These are phyloP conservation scores for Turritopsis dohrnii DNA, from an alignment of 30 jellyfish, hydroid and myxozoan genomes.

Conservation along the genomic window DNA sequence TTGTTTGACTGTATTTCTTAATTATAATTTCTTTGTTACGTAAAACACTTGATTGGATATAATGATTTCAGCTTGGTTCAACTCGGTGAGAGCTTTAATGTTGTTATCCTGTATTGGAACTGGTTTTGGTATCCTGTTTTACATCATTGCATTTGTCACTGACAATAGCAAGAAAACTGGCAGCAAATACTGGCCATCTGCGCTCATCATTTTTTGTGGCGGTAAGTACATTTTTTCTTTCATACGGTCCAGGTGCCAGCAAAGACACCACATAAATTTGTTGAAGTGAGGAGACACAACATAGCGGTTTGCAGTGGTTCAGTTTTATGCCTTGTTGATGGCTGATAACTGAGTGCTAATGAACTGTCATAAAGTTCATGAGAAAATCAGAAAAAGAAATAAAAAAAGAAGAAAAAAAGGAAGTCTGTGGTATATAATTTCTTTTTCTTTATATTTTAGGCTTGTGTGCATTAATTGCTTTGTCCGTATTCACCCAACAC, in stretches of 20 bases:
- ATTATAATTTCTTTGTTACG: too few relatives aligned
- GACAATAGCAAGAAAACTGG: slow-evolving; percentile 28
- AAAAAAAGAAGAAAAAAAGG: too few relatives aligned
- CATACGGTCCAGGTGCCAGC: too few relatives aligned
- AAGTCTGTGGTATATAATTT: not conserved
- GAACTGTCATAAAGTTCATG: too few relatives aligned
- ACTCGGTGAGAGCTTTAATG: slow-evolving; percentile 18
- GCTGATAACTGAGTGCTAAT: too few relatives aligned
- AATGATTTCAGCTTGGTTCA: slow-evolving; percentile 25
- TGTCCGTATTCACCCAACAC: slow-evolving; percentile 12
- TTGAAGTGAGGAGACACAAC: too few relatives aligned
- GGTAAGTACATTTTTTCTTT: not conserved
- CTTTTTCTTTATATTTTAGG: slow-evolving; percentile 9
- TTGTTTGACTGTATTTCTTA: too few relatives aligned
- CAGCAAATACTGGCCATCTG: slow-evolving; percentile 24
- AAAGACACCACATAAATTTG: too few relatives aligned
- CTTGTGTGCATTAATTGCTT: slow-evolving; percentile 20
- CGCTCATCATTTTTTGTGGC: not conserved
- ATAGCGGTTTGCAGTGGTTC: too few relatives aligned
- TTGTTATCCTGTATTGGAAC: slow-evolving; percentile 23
- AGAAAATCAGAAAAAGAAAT: too few relatives aligned
- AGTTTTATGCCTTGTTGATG: too few relatives aligned
- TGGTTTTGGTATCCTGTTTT: slow-evolving; percentile 18
- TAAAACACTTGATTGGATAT: too few relatives aligned
- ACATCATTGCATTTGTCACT: slow-evolving; percentile 10